phyloP scores from a whole-genome alignment of 2,888 invertebrate species.

The Deilephila porcellus region DNA sequence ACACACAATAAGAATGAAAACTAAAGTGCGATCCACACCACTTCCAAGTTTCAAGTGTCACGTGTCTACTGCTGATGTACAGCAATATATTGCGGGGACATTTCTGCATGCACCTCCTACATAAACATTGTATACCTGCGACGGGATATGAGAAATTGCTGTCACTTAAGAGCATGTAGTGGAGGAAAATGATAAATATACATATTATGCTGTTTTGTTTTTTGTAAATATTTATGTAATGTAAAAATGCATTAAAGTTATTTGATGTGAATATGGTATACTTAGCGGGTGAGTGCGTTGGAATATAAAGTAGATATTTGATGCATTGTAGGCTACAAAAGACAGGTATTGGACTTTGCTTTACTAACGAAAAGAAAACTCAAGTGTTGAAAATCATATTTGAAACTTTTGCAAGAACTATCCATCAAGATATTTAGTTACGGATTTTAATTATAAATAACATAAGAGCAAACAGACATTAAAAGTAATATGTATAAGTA shows the following conservation, averaged over 20 bases:
- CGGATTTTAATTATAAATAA: no score
- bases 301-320: no score
- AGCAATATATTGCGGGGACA: conserved; percentile 59
- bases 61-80: conserved; percentile 55
- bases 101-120: conserved; percentile 51
- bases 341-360: no score
- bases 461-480: no score
- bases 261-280: not conserved
- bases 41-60: conserved; percentile 44
- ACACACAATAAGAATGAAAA: not conserved
- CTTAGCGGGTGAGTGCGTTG: no score
- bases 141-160: conserved; percentile 48
- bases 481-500: no score
- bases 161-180: conserved; percentile 36
- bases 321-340: no score
- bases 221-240: not conserved
- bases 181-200: conserved; percentile 6
- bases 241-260: not conserved
- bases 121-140: conserved; percentile 48
- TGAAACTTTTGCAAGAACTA: no score
- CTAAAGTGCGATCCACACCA: not conserved
- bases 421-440: no score
- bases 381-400: no score
- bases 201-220: not conserved
- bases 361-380: no score